phyloP scores from a whole-genome alignment of 2,797 vertebrate species.

The Denticeps clupeoides region DNA sequence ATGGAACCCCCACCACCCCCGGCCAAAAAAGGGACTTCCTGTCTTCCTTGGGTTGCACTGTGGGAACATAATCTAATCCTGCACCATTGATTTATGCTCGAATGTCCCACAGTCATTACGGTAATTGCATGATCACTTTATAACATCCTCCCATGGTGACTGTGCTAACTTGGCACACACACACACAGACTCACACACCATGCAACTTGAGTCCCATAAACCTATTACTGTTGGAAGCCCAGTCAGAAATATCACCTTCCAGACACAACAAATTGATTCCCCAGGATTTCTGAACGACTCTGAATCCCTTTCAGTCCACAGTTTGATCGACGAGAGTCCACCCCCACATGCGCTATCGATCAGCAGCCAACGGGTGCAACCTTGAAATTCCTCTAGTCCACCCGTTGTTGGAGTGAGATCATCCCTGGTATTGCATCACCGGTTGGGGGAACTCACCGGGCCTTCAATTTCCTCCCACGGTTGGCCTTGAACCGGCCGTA shows the following conservation, averaged over 20 bases:
- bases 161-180: slow-evolving; percentile 40
- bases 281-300: slow-evolving; percentile 46
- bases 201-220: slow-evolving; percentile 44
- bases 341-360: slow-evolving; percentile 54
- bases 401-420: slow-evolving; percentile 34
- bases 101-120: slow-evolving; percentile 62
- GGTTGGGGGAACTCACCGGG: slow-evolving; percentile 20
- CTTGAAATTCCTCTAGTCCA: slow-evolving; percentile 40
- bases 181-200: slow-evolving; percentile 22
- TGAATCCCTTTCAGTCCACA: slow-evolving; percentile 47
- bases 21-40: slow-evolving; percentile 15
- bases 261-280: slow-evolving; percentile 54
- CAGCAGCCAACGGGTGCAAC: slow-evolving; percentile 43
- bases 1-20: slow-evolving; percentile 19
- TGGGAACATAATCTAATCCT: slow-evolving; percentile 53
- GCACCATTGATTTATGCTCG: slow-evolving; percentile 60
- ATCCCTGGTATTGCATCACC: slow-evolving; percentile 29
- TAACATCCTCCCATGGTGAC: slow-evolving; percentile 53
- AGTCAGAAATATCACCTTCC: slow-evolving; percentile 52
- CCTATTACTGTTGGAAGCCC: slow-evolving; percentile 47
- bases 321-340: slow-evolving; percentile 47
- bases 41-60: slow-evolving; percentile 27
- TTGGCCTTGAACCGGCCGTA: no score
- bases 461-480: slow-evolving; percentile 42
- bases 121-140: slow-evolving; percentile 67